These are phyloP conservation scores for Falco novaeseelandiae DNA, from an alignment of 2,797 vertebrate species.

Conservation along the genomic window DNA sequence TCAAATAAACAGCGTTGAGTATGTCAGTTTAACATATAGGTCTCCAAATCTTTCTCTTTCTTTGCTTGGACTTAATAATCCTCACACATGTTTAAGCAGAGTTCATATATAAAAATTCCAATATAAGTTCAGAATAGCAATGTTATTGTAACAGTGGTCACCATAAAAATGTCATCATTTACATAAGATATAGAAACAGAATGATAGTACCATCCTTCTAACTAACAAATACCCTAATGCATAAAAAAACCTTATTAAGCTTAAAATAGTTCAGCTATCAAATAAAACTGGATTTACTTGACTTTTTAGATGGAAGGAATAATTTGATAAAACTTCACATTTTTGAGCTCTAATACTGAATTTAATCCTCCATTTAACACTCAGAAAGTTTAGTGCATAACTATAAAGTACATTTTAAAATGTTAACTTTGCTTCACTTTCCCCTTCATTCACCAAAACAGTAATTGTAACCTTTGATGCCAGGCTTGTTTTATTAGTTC, in stretches of 20 bases:
- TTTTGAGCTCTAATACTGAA: not conserved
- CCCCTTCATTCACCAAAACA: not conserved
- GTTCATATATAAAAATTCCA: not conserved
- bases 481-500: slow-evolving; percentile 1
- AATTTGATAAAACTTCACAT: not conserved
- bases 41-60: not conserved
- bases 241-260: not conserved
- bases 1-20: not conserved
- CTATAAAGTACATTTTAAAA: not conserved
- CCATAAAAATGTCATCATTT: not conserved
- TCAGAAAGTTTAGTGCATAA: not conserved
- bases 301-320: not conserved
- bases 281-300: not conserved
- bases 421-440: not conserved
- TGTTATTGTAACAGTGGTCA: not conserved
- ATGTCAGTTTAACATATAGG: not conserved
- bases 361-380: slow-evolving; percentile 19
- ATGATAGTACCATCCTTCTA: not conserved
- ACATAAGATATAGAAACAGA: not conserved
- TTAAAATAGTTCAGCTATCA: slow-evolving; percentile 9
- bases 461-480: not conserved
- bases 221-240: not conserved
- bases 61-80: not conserved
- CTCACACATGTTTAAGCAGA: not conserved
- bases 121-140: not conserved